Evolutionary conservation across 37 sponge, comb jelly and placozoan species (phyloP).

Genomic region (Spongia lamella): DNA sequence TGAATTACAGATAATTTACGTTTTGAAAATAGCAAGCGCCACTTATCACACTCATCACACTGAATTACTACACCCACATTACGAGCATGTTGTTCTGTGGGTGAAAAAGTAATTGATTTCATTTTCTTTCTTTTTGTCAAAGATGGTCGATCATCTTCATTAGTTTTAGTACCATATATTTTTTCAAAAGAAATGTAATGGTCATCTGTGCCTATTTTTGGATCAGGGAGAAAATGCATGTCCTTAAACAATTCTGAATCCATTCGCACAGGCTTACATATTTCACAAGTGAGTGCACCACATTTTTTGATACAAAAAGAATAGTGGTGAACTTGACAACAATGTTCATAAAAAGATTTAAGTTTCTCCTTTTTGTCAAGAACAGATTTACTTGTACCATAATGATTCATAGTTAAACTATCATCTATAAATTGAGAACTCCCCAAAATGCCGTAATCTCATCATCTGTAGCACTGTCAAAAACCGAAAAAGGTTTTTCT

Average conservation of each 20-base stretch:
- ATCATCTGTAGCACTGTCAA: neutral
- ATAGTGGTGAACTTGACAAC: neutral
- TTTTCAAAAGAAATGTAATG: conserved; percentile 31
- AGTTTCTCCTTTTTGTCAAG: neutral
- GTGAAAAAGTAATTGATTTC: conserved; percentile 21
- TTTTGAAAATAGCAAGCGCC: conserved; percentile 40
- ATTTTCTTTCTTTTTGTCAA: neutral
- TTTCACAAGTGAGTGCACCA: conserved; percentile 1
- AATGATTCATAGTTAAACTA: neutral
- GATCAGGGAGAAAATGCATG: conserved; percentile 15
- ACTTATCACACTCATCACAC: conserved; percentile 40
- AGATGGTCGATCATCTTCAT: conserved; percentile 11
- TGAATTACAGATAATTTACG: conserved; percentile 7
- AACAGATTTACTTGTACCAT: neutral
- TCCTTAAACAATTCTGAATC: neutral
- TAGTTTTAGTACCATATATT: conserved; percentile 1
- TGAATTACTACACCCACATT: conserved; percentile 20
- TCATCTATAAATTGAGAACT: neutral
- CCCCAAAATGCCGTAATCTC: neutral
- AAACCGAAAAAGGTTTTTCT: neutral
- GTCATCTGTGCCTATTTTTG: conserved; percentile 14
- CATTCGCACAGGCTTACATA: conserved; percentile 28
- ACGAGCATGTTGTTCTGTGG: conserved; percentile 21
- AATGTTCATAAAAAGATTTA: neutral
- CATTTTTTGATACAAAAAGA: conserved; percentile 34